Conservation (phyloP, 2,797 vertebrate genomes). For the Fistularia commersonii region DNA sequence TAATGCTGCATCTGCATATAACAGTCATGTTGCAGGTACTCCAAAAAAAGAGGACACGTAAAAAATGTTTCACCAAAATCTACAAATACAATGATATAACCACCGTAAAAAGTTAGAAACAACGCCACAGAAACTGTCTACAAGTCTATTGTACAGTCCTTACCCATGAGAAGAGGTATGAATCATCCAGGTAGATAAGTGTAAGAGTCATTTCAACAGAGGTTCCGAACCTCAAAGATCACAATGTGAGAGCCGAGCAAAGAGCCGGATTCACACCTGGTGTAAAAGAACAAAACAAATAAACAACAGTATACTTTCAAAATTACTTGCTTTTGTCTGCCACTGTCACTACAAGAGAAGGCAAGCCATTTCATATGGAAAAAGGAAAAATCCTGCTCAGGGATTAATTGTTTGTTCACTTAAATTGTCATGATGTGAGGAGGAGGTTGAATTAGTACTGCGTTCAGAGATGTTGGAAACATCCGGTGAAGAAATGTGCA, state of each 20-base stretch:
- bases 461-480: too few species aligned
- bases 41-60: conserved; percentile 35
- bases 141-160: conserved; percentile 60
- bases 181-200: conserved; percentile 69
- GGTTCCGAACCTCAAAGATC: conserved; percentile 23
- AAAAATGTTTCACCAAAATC: conserved; percentile 57
- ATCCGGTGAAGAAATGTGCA: too few species aligned
- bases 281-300: conserved; percentile 21
- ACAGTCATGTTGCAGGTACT: conserved; percentile 71
- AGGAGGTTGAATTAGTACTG: too few species aligned
- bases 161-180: conserved; percentile 63
- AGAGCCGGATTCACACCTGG: conserved; percentile 7
- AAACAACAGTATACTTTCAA: too few species aligned
- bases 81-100: conserved; percentile 62
- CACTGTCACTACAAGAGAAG: too few species aligned
- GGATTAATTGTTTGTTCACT: too few species aligned
- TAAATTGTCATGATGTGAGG: too few species aligned
- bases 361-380: too few species aligned
- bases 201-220: conserved; percentile 43
- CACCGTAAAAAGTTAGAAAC: conserved; percentile 65
- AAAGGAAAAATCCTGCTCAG: too few species aligned
- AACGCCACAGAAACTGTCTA: conserved; percentile 44
- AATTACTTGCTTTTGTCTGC: background rate
- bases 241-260: conserved; percentile 33
- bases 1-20: conserved; percentile 58